phyloP scores from a whole-genome alignment of 2,113 vertebrate species.

The Apus apus region DNA sequence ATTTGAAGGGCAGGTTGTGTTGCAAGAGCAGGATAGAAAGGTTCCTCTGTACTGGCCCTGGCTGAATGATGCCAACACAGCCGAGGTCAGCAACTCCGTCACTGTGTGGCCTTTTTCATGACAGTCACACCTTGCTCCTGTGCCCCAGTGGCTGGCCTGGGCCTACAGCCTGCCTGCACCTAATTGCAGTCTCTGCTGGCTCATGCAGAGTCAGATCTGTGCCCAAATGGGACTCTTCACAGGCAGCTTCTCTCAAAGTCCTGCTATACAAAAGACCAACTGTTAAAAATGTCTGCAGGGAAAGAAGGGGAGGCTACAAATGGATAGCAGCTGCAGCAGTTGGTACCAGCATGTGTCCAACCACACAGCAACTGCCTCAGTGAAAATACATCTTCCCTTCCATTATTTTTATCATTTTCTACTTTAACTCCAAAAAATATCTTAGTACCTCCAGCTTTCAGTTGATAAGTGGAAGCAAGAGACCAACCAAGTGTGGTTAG shows the following conservation, averaged over 20 bases:
- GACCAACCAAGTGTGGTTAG: background rate
- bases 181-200: background rate
- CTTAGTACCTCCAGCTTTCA: background rate
- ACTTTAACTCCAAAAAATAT: background rate
- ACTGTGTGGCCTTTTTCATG: background rate
- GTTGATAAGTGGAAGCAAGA: background rate
- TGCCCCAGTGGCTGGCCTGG: background rate
- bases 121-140: background rate
- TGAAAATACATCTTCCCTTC: background rate
- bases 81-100: background rate
- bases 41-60: background rate
- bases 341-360: background rate
- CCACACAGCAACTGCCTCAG: background rate
- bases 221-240: background rate
- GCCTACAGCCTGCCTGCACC: background rate
- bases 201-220: background rate
- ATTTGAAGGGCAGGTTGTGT: background rate
- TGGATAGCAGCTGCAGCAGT: background rate
- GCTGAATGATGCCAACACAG: background rate
- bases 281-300: background rate
- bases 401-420: background rate
- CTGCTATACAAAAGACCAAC: background rate
- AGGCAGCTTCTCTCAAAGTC: background rate
- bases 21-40: background rate
- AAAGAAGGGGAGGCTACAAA: background rate